A percentile compares a stretch with the other conserved stretches of the same genome.
Conservation (phyloP, 2,888 invertebrate species). For the Unio pictorum region DNA sequence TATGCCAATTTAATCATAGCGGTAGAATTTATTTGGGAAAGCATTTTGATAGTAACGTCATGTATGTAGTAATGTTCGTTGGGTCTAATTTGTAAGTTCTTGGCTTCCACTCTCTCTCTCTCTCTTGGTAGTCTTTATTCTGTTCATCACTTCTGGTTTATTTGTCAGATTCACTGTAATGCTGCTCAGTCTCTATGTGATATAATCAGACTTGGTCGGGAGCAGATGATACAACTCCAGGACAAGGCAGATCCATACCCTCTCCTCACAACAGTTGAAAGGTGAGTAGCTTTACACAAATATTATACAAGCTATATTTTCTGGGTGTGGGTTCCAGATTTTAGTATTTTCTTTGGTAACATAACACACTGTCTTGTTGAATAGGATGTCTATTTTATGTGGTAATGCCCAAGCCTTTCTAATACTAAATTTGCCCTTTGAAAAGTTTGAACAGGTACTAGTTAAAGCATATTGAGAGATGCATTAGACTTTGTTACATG, state of each 20-base stretch:
- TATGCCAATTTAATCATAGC: too few species aligned
- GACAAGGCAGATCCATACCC: conserved; percentile 81
- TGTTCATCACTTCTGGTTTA: conserved; percentile 1
- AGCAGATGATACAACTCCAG: conserved; percentile 70
- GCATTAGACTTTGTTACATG: too few species aligned
- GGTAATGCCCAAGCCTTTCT: too few species aligned
- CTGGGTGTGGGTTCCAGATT: background rate
- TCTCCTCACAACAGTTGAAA: conserved; percentile 82
- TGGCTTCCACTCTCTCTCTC: background rate
- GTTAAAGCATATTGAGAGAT: too few species aligned
- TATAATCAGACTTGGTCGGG: conserved; percentile 78
- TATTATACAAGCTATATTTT: background rate
- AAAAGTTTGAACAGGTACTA: too few species aligned
- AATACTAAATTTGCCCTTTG: too few species aligned
- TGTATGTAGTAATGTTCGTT: too few species aligned
- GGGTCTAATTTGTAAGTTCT: background rate
- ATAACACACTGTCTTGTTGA: too few species aligned
- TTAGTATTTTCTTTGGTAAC: background rate
- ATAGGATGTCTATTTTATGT: too few species aligned
- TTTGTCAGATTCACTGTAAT: conserved; percentile 81
- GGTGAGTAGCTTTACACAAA: conserved; percentile 74
- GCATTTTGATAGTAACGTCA: too few species aligned
- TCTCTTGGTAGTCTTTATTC: background rate
- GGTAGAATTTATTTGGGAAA: too few species aligned
- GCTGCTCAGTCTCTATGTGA: conserved; percentile 91